Conservation (phyloP, 2,888 invertebrate genomes). For the Mythimna lalbum region DNA sequence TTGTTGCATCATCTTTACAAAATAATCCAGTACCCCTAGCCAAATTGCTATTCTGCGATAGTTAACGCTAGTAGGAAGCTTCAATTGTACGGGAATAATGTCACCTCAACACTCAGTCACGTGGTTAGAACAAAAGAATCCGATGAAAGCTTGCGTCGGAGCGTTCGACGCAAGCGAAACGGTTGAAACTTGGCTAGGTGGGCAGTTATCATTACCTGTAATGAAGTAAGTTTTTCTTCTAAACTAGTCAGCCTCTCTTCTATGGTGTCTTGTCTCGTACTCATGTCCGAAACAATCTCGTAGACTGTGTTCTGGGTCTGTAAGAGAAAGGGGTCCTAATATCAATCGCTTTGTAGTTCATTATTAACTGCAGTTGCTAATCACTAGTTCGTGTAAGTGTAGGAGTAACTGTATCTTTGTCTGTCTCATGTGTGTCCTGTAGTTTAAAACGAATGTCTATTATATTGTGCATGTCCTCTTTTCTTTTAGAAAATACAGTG, state of each 20-base stretch:
- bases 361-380: constrained; percentile 79
- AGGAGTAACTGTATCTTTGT: constrained; percentile 61
- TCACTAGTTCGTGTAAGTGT: constrained; percentile 76
- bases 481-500: constrained; percentile 51
- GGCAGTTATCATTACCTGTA: constrained; percentile 94
- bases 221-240: constrained; percentile 96
- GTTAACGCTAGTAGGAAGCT: too few relatives aligned
- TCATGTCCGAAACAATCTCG: constrained; percentile 99
- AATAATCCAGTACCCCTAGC: not conserved
- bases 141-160: too few relatives aligned
- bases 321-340: constrained; percentile 90
- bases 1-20: not conserved
- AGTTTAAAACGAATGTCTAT: constrained; percentile 45
- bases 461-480: constrained; percentile 57
- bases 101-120: too few relatives aligned
- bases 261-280: constrained; percentile 97
- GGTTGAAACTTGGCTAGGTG: too few relatives aligned
- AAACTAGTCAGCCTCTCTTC: constrained; percentile 98
- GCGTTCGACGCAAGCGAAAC: too few relatives aligned
- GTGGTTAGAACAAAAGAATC: too few relatives aligned
- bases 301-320: constrained; percentile 99
- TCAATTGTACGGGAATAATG: too few relatives aligned
- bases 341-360: constrained; percentile 89
- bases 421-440: constrained; percentile 58
- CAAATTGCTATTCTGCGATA: too few relatives aligned